Evolutionary conservation across 2,888 invertebrate species (phyloP).

Genomic region (Chorisops tibialis): DNA sequence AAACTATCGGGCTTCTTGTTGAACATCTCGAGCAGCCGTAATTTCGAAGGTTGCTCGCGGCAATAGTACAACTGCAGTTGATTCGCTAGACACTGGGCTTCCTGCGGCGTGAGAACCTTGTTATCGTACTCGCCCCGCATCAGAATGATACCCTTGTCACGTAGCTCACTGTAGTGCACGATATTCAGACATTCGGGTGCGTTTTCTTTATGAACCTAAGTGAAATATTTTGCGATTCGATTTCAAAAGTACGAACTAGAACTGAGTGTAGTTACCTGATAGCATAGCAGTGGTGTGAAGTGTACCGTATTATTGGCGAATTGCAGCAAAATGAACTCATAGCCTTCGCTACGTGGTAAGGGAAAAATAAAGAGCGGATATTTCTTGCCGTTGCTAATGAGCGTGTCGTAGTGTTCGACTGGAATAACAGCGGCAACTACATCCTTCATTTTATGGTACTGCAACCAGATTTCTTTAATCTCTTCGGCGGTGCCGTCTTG

Average conservation of each 20-base stretch:
- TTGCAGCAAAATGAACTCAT: slow-evolving; percentile 81
- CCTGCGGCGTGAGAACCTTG: slow-evolving; percentile 69
- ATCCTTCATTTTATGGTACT: slow-evolving; percentile 75
- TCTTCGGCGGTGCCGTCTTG: slow-evolving; percentile 67
- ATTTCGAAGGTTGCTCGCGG: slow-evolving; percentile 61
- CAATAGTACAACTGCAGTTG: slow-evolving; percentile 82
- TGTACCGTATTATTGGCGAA: slow-evolving; percentile 69
- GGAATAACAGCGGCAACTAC: slow-evolving; percentile 73
- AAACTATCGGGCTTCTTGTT: slow-evolving; percentile 69
- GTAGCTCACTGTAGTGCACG: slow-evolving; percentile 73
- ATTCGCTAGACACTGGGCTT: slow-evolving; percentile 83
- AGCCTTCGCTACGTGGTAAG: slow-evolving; percentile 76
- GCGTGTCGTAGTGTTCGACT: slow-evolving; percentile 56
- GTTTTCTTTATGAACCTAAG: slow-evolving; percentile 80
- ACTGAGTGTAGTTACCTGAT: slow-evolving; percentile 68
- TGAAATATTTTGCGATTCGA: not conserved
- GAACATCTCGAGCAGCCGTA: slow-evolving; percentile 65
- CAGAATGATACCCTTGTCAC: slow-evolving; percentile 69
- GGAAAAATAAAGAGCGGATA: slow-evolving; percentile 75
- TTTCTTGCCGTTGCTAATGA: slow-evolving; percentile 58
- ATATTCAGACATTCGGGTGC: slow-evolving; percentile 83
- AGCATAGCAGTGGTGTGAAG: slow-evolving; percentile 80
- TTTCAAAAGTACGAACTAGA: not conserved
- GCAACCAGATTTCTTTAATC: slow-evolving; percentile 72
- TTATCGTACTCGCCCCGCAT: slow-evolving; percentile 85